Evolutionary conservation across 2,113 vertebrate genomes (phyloP), one percentile per base, ranked within the genome.

Genomic region (Psammodynastes pulverulentus): DNA sequence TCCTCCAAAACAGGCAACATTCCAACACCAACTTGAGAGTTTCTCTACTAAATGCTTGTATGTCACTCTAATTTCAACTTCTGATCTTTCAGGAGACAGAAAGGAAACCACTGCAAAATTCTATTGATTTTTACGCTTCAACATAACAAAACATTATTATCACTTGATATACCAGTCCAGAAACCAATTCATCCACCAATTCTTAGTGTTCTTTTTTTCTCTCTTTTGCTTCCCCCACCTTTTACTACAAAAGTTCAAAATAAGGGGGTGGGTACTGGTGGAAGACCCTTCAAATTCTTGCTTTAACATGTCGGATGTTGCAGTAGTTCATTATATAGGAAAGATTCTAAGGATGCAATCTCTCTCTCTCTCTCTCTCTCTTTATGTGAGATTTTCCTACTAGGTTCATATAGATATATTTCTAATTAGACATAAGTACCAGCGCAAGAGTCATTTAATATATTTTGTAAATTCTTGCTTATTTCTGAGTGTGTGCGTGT

Each of bases 51-150:
- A 0, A 72, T 86, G 46, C n/a, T 54, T 26, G 58, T 19, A 3
- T 26, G 92, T 52, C 51, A 49, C 39, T 92, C 26, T 43, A 10
- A 53, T 89, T 52, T 29, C 86, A 7, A 17, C 54, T 48, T 13
- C 5, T 17, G 58, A 29, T 24, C 2, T 51, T 21, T 51, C 48
- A 19, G 13, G 85, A 89, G 21, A 51, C 29, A 39, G 87, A 43
- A 54, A 62, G 39, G 90, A 12, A 58, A 86, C 15, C 46, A 3
- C 52, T 58, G 56, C 0, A 91, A 88, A 89, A 39, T 34, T 0
- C 0, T 67, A 86, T 45, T 0, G 2, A 85, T n/a, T n/a, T 86
- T 91, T 24, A 0, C 0, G 0, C 56, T 19, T 5, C 15, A 72
- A 49, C 21, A 92, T 90, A 84, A 1, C 21, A 15, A 90, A 88